Evolutionary conservation across 2,888 invertebrate species (phyloP), one percentile per base, ranked within the genome.

Genomic region (Cerastoderma edule): DNA sequence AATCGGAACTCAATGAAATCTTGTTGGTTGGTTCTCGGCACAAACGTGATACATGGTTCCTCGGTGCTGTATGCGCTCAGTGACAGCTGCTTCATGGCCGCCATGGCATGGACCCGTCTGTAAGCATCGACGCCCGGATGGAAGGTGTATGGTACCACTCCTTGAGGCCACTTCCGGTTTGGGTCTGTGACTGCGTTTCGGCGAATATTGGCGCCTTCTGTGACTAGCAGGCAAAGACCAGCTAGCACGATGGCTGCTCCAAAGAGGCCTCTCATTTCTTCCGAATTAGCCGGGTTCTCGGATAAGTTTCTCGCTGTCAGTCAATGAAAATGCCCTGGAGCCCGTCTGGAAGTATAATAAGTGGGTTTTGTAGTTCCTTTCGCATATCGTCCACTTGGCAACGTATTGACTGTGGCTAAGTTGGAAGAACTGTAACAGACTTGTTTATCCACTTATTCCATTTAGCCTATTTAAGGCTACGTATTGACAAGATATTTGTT

Each of bases 1-100:
- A 80, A 78, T 30, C 74, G 68, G 46, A 83, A 74, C 46, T 79
- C 78, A 28, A 80, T 76, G 57, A 73, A 83, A 63, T 83, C 80
- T 0, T 50, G 27, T 48, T 83, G 73, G 0, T 67, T 63, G 6
- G 70, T 77, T 46, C 78, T 72, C 4, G 80, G 78, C 3, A 77
- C 74, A 48, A 80, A 83, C 2, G 72, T 56, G 22, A 83, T 67
- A 53, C 83, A 83, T 0, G 72, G 63, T 46, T 70, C 71, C 16
- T 72, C 75, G 13, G 66, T 71, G 46, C 78, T 76, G 66, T 75
- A 80, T 22, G 78, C 75, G 39, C 78, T 78, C 48, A 80, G 60
- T 64, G 75, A 68, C 22, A 83, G 63, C 54, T 83, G 78, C 33
- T 83, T 78, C 71, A 83, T 78, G 16, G 72, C 78, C 2, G 83